These are phyloP conservation scores for Caenorhabditis doughertyi DNA, from an alignment of 2,888 invertebrate species.

Conservation along the genomic window DNA sequence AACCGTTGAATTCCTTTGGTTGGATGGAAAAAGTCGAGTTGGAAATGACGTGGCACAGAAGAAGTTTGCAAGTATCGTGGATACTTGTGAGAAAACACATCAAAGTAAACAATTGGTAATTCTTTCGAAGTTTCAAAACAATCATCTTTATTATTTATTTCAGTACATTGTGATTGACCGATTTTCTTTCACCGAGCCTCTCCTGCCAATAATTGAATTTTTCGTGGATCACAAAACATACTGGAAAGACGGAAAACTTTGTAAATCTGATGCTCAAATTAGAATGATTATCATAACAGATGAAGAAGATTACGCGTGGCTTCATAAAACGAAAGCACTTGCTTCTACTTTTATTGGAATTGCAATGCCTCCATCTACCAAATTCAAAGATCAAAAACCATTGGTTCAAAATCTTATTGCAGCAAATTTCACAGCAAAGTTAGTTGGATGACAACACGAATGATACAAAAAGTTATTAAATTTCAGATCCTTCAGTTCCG, in stretches of 20 bases:
- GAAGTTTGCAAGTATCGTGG: slow-evolving; percentile 66
- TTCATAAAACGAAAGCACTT: slow-evolving; percentile 58
- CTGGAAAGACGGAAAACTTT: slow-evolving; percentile 64
- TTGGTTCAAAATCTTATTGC: slow-evolving; percentile 60
- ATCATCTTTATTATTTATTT: no score
- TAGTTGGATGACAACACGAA: neutral
- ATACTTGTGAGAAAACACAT: slow-evolving; percentile 50
- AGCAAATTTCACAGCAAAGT: slow-evolving; percentile 75
- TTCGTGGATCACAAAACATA: slow-evolving; percentile 73
- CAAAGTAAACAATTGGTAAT: slow-evolving; percentile 49
- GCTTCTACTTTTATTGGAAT: slow-evolving; percentile 62
- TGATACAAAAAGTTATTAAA: neutral
- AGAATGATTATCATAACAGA: slow-evolving; percentile 75
- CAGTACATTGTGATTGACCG: slow-evolving; percentile 73
- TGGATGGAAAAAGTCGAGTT: slow-evolving; percentile 71
- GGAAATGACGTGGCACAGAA: slow-evolving; percentile 73
- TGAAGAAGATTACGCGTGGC: slow-evolving; percentile 67
- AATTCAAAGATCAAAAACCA: slow-evolving; percentile 54
- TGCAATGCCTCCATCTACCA: slow-evolving; percentile 56
- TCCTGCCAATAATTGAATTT: slow-evolving; percentile 75
- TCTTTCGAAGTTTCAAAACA: neutral
- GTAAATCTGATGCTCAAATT: slow-evolving; percentile 61
- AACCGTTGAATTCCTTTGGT: slow-evolving; percentile 60
- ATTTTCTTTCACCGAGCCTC: slow-evolving; percentile 72
- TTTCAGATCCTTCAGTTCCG: slow-evolving; percentile 76